Evolutionary conservation across 1,140 invertebrate genomes (phyloP), one percentile per base, ranked within the genome.

Genomic region (Neodiprion lecontei): DNA sequence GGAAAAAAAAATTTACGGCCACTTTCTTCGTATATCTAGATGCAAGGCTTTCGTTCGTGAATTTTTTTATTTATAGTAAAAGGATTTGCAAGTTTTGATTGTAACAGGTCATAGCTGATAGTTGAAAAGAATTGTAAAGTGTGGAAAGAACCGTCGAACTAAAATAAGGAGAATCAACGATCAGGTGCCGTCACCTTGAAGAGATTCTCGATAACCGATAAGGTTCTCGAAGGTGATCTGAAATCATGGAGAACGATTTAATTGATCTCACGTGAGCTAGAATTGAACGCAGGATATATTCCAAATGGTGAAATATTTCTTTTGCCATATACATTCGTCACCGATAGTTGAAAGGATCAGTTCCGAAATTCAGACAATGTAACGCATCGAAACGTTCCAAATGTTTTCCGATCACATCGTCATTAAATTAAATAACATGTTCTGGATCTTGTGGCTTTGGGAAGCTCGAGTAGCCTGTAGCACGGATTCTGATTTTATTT

Each of bases 161-260:
- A 17, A 17, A 61, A 61, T 61, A 61, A 61, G n/a, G 8, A 61
- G 53, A 17, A 61, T 17, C 53, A 14, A 5, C 53, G 4, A 61
- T 61, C 53, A 61, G 53, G 4, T 14, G 53, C 9, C 53, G 53
- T 9, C 11, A 17, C 11, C 53, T 9, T 61, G 9, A 61, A 12
- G 53, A 61, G 53, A 61, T 61, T 61, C n/a, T 21, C n/a, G 53
- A 61, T 61, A 61, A 61, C 53, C 53, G n/a, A 61, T 9, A 61
- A 61, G n/a, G 53, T 61, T 61, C n/a, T 14, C 9, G 8, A 12
- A 61, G n/a, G 53, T 61, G 11, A 14, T 9, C 5, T 17, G 8
- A 12, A 11, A 61, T 61, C 53, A 40, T 40, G 28, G 28, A 40
- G 28, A 40, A 40, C 28, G 1, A 5, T 40, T 40, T 0, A 40